These are phyloP conservation scores for Sceloporus undulatus DNA, from an alignment of 2,113 vertebrate genomes.

Conservation along the genomic window DNA sequence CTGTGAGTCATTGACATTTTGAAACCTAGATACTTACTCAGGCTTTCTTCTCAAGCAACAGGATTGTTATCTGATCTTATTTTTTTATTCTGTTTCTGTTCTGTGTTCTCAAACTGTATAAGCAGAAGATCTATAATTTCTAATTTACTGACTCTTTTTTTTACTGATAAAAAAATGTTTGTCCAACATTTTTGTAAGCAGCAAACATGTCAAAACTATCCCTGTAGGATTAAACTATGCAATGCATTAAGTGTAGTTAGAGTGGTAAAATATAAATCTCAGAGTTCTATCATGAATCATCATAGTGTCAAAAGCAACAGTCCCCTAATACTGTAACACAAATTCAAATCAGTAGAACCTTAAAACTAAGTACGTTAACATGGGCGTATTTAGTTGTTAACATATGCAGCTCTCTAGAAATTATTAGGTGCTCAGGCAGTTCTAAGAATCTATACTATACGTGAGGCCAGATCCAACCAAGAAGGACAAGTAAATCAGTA, in stretches of 20 bases:
- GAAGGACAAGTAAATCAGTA: background rate
- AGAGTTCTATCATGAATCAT: constrained; percentile 32
- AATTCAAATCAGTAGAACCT: constrained; percentile 17
- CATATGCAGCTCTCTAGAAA: constrained; percentile 33
- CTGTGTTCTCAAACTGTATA: constrained; percentile 66
- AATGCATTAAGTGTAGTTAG: constrained; percentile 43
- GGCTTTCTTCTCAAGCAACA: constrained; percentile 57
- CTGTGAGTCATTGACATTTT: constrained; percentile 43
- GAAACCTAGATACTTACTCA: constrained; percentile 55
- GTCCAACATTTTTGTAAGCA: background rate
- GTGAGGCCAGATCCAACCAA: background rate
- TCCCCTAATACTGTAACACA: background rate
- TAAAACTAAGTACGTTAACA: constrained; percentile 31
- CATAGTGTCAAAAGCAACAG: constrained; percentile 22
- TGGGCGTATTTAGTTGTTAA: background rate
- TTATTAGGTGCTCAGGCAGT: constrained; percentile 20
- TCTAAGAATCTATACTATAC: constrained; percentile 2
- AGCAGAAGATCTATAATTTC: constrained; percentile 57
- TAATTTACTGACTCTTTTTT: constrained; percentile 48
- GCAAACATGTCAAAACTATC: constrained; percentile 38
- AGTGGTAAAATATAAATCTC: constrained; percentile 35
- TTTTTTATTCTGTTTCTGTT: constrained; percentile 49
- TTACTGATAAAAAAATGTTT: constrained; percentile 8
- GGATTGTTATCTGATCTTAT: constrained; percentile 53
- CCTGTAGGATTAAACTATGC: constrained; percentile 34